Evolutionary conservation across 2,888 invertebrate species (phyloP).

Genomic region (Diarsia mendica): DNA sequence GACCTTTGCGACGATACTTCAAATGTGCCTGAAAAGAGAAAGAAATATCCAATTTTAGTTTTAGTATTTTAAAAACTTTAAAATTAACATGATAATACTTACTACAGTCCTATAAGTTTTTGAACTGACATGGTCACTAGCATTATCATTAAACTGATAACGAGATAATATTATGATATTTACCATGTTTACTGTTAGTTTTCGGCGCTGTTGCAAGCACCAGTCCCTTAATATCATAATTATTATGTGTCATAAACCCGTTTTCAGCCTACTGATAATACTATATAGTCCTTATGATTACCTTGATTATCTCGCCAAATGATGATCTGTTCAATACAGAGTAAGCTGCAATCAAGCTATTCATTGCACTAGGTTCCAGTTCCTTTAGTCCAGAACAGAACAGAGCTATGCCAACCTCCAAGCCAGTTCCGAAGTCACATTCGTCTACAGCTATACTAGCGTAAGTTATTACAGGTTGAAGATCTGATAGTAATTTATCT

Average conservation of each 20-base stretch:
- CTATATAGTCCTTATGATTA: constrained; percentile 64
- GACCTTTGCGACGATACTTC: constrained; percentile 91
- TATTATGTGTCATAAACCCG: too few species aligned
- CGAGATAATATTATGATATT: too few species aligned
- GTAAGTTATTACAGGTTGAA: constrained; percentile 95
- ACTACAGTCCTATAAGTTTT: too few species aligned
- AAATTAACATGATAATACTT: neutral
- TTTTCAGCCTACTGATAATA: too few species aligned
- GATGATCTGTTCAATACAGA: constrained; percentile 93
- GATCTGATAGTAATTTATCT: constrained; percentile 91
- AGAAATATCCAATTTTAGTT: neutral
- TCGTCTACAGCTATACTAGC: constrained; percentile 98
- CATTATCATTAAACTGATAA: too few species aligned
- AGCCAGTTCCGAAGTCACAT: constrained; percentile 97
- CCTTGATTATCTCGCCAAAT: constrained; percentile 93
- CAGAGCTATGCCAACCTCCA: constrained; percentile 96
- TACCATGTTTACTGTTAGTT: too few species aligned
- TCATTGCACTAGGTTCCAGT: constrained; percentile 92
- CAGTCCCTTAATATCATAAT: too few species aligned
- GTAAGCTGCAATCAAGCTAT: constrained; percentile 94
- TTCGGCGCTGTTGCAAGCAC: too few species aligned
- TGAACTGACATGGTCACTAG: too few species aligned
- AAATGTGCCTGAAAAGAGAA: constrained; percentile 92
- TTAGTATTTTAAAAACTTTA: neutral
- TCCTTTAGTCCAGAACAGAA: constrained; percentile 93